Conservation (phyloP, 2,113 vertebrate genomes). For the Seriola dumerili region DNA sequence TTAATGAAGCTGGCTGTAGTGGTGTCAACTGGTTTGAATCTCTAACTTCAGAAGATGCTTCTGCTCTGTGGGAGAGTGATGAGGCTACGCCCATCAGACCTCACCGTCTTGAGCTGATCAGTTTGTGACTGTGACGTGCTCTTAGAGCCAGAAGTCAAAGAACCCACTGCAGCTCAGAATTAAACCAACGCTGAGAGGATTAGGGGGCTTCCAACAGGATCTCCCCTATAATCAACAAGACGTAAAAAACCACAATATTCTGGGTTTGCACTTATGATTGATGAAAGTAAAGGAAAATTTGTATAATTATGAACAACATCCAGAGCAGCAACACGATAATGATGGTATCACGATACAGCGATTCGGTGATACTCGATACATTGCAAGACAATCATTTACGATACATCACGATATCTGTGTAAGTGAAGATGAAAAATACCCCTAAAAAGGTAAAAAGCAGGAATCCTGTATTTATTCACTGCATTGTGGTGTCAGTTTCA, state of each 20-base stretch:
- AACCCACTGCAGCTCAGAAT: slow-evolving; percentile 7
- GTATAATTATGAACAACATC: neutral
- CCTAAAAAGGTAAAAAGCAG: too few relatives aligned
- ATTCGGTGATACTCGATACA: too few relatives aligned
- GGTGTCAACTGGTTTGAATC: slow-evolving; percentile 27
- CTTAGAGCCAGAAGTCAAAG: slow-evolving; percentile 6
- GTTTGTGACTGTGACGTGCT: slow-evolving; percentile 21
- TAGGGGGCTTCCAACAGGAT: neutral
- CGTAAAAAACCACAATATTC: neutral
- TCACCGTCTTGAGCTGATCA: slow-evolving; percentile 1
- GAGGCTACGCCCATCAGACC: slow-evolving; percentile 4
- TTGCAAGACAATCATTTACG: too few relatives aligned
- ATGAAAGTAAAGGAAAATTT: neutral
- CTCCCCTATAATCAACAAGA: slow-evolving; percentile 6
- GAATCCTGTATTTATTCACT: too few relatives aligned
- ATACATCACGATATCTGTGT: too few relatives aligned
- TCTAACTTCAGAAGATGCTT: neutral
- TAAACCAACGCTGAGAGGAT: slow-evolving; percentile 32
- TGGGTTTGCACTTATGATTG: neutral
- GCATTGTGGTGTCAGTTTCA: too few relatives aligned
- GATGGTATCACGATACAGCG: too few relatives aligned
- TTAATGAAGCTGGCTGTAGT: slow-evolving; percentile 28
- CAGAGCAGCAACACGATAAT: neutral
- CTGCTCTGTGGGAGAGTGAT: neutral
- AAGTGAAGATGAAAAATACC: too few relatives aligned